These are phyloP conservation scores for Leptosomus discolor DNA, from an alignment of 2,113 vertebrate genomes.

Conservation along the genomic window DNA sequence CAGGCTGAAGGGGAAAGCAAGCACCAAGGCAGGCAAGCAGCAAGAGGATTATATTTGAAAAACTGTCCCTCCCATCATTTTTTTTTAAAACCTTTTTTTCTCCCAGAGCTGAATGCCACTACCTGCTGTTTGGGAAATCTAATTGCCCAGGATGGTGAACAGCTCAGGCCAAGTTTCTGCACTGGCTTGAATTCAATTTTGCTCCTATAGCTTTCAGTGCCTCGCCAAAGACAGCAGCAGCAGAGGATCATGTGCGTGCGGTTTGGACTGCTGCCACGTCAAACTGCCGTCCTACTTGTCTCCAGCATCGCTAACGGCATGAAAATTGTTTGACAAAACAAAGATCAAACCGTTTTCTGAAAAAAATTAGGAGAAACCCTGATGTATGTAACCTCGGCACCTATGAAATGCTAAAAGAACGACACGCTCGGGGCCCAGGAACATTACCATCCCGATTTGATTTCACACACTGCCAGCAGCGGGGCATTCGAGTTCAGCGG, in stretches of 20 bases:
- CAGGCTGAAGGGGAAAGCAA: neutral
- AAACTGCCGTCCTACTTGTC: neutral
- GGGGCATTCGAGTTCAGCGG: neutral
- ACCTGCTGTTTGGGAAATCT: neutral
- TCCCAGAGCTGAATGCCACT: neutral
- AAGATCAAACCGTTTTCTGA: neutral
- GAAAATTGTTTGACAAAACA: neutral
- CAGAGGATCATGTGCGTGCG: neutral
- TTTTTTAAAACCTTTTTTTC: neutral
- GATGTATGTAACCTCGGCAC: neutral
- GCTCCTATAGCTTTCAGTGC: constrained; percentile 6
- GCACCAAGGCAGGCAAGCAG: neutral
- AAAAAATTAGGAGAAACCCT: neutral
- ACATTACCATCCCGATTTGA: neutral
- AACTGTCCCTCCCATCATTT: neutral
- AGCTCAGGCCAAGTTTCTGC: neutral
- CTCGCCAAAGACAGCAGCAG: neutral
- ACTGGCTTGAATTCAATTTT: neutral
- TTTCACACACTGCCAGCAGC: neutral
- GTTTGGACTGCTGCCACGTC: neutral
- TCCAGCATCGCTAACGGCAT: neutral
- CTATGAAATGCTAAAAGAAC: neutral
- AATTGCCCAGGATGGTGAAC: neutral
- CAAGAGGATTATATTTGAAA: neutral
- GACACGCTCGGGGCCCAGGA: neutral